These are phyloP conservation scores for Riptortus pedestris DNA, from an alignment of 1,140 invertebrate genomes.

Conservation along the genomic window DNA sequence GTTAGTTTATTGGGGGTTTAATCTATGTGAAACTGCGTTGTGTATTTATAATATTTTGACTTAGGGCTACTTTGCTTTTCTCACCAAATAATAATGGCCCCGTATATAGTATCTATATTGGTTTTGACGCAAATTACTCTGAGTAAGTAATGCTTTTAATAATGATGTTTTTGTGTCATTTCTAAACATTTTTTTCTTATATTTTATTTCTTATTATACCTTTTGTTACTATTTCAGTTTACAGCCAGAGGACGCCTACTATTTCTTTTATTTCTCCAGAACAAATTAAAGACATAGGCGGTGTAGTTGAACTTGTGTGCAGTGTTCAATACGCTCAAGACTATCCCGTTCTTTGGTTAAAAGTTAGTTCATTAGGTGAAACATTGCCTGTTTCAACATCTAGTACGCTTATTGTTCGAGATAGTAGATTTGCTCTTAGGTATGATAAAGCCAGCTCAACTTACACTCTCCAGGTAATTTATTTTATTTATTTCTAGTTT, in stretches of 20 bases:
- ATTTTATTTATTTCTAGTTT: not conserved
- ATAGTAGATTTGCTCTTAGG: conserved; percentile 74
- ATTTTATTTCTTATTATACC: not conserved
- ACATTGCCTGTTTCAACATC: conserved; percentile 65
- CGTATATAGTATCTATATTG: no score
- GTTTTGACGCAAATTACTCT: no score
- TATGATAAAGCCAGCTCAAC: conserved; percentile 67
- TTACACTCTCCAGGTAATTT: conserved; percentile 61
- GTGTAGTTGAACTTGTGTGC: conserved; percentile 74
- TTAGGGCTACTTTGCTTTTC: no score
- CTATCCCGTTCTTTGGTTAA: conserved; percentile 76
- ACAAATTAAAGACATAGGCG: conserved; percentile 83
- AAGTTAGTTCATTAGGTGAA: conserved; percentile 44
- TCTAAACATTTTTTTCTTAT: not conserved
- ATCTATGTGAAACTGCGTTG: no score
- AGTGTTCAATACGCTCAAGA: conserved; percentile 80
- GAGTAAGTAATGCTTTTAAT: no score
- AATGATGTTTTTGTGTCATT: not conserved
- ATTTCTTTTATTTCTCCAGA: conserved; percentile 85
- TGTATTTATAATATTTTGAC: no score
- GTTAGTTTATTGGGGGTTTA: conserved; percentile 2
- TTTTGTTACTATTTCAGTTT: not conserved
- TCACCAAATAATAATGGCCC: no score
- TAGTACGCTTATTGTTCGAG: conserved; percentile 69
- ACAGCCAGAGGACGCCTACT: conserved; percentile 65